phyloP scores from a whole-genome alignment of 1,140 invertebrate species.

The Euschistus heros region DNA sequence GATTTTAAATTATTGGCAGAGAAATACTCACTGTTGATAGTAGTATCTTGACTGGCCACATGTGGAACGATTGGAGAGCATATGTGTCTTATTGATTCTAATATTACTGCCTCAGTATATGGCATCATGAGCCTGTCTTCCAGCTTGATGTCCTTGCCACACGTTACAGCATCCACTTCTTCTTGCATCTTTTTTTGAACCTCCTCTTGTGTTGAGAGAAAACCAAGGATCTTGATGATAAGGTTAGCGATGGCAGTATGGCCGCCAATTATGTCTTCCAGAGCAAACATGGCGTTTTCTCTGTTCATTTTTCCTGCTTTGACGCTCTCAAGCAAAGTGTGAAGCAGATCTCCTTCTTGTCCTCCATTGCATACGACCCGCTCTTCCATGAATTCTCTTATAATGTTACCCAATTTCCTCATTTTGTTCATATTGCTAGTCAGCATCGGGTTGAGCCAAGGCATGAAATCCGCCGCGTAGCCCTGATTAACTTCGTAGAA shows the following conservation, averaged over 20 bases:
- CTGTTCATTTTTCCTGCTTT: constrained; percentile 51
- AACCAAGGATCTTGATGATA: constrained; percentile 59
- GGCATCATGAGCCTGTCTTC: constrained; percentile 57
- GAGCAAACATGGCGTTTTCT: constrained; percentile 44
- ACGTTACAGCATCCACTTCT: constrained; percentile 54
- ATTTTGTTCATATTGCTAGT: constrained; percentile 55
- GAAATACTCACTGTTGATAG: constrained; percentile 43
- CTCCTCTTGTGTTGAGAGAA: constrained; percentile 50
- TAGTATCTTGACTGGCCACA: constrained; percentile 64
- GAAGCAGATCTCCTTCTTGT: constrained; percentile 52
- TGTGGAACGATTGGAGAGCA: constrained; percentile 86
- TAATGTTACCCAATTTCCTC: constrained; percentile 51
- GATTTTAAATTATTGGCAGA: background rate
- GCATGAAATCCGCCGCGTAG: constrained; percentile 78
- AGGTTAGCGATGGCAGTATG: constrained; percentile 73
- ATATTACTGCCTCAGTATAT: constrained; percentile 70
- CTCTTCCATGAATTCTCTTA: constrained; percentile 62
- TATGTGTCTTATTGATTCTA: constrained; percentile 65
- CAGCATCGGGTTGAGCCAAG: constrained; percentile 65
- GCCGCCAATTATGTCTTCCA: constrained; percentile 78
- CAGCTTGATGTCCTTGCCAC: constrained; percentile 45
- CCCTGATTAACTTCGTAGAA: constrained; percentile 87
- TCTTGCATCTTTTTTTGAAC: constrained; percentile 51
- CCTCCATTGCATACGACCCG: constrained; percentile 51
- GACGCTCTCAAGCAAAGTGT: constrained; percentile 56